These are phyloP conservation scores for Acanthosepion esculentum DNA, from an alignment of 2,888 invertebrate species.

Conservation along the genomic window DNA sequence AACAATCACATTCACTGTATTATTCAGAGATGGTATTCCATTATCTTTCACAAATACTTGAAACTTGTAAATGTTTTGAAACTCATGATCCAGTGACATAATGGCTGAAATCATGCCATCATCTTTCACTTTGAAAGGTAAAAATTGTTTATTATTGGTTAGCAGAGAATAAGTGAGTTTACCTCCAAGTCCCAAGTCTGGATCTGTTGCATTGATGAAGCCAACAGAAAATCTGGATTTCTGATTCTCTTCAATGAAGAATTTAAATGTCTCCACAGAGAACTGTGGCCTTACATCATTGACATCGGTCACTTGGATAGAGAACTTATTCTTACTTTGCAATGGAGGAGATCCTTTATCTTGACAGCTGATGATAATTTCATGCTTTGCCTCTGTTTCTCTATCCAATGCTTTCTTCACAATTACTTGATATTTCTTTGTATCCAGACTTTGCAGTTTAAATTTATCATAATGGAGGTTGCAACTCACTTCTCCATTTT, in stretches of 20 bases:
- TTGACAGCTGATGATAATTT: conserved; percentile 22
- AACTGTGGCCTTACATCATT: conserved; percentile 33
- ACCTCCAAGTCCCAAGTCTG: background rate
- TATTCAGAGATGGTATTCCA: conserved; percentile 12
- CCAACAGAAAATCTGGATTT: background rate
- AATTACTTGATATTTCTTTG: conserved; percentile 9
- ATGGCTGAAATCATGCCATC: background rate
- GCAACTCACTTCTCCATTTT: background rate
- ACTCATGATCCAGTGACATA: conserved; percentile 33
- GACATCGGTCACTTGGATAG: background rate
- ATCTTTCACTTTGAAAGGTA: background rate
- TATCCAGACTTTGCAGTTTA: background rate
- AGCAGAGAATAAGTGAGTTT: conserved; percentile 8
- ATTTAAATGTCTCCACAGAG: conserved; percentile 9
- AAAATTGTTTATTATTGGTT: background rate
- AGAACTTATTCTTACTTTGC: conserved; percentile 1
- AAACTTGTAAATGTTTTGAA: conserved; percentile 9
- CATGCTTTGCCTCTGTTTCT: conserved; percentile 33
- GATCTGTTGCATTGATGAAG: background rate
- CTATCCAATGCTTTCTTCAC: conserved; percentile 10
- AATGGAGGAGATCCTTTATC: conserved; percentile 16
- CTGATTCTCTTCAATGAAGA: conserved; percentile 21
- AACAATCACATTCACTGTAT: conserved; percentile 1
- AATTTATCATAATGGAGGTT: background rate
- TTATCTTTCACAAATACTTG: conserved; percentile 23